phyloP scores from a whole-genome alignment of 1,140 invertebrate species.

The Cyclina sinensis region DNA sequence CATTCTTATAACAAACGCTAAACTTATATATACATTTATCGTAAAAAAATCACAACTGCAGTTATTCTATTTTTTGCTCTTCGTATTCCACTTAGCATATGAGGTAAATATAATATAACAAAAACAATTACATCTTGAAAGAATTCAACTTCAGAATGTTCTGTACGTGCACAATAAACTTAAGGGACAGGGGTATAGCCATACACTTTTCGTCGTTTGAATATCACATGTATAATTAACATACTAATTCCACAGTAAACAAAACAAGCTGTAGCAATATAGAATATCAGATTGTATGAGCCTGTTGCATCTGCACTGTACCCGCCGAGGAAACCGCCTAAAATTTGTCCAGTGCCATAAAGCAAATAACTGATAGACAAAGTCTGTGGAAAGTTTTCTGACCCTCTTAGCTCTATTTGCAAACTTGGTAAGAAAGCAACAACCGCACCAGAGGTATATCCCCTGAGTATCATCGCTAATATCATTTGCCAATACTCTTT shows the following conservation, averaged over 20 bases:
- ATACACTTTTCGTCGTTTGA: not conserved
- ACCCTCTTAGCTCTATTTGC: slow-evolving; percentile 16
- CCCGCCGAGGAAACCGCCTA: slow-evolving; percentile 29
- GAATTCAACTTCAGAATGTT: no score
- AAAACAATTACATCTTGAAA: no score
- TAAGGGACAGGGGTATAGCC: not conserved
- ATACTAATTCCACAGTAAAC: not conserved
- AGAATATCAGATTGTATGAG: slow-evolving; percentile 47
- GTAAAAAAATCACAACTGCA: no score
- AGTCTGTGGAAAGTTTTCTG: not conserved
- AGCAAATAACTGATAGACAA: not conserved
- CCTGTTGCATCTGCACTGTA: slow-evolving; percentile 44
- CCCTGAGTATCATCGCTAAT: slow-evolving; percentile 22
- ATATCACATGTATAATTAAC: not conserved
- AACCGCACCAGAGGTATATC: not conserved
- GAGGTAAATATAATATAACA: no score
- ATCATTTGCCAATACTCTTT: not conserved
- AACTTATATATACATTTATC: no score
- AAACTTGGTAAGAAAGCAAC: not conserved
- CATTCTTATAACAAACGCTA: no score
- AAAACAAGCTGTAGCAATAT: slow-evolving; percentile 19
- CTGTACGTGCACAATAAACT: not conserved
- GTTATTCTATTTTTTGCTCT: no score
- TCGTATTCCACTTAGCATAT: no score
- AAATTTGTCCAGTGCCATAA: not conserved